Percentiles rank a stretch among this genome's conserved stretches.
phyloP scores from a whole-genome alignment of 1,140 invertebrate species.

The Gryon sp. region DNA sequence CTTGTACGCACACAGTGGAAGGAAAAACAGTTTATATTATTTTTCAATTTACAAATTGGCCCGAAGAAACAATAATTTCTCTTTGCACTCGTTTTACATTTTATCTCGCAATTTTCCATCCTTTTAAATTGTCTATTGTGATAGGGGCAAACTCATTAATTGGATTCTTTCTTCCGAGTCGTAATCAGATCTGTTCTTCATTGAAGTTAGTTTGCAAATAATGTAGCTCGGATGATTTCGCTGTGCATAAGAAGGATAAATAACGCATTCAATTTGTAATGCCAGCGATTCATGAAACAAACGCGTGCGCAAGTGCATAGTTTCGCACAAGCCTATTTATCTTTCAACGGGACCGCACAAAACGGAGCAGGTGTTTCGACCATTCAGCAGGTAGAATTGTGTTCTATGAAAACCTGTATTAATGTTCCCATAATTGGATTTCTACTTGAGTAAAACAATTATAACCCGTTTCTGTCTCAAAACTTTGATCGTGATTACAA shows the following conservation, averaged over 20 bases:
- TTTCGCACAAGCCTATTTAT: conserved; percentile 61
- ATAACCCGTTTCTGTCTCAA: conserved; percentile 9
- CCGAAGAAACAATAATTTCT: conserved; percentile 34
- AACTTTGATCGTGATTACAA: no score
- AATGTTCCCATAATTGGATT: conserved; percentile 75
- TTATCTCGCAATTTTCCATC: conserved; percentile 29
- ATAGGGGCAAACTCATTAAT: conserved; percentile 13
- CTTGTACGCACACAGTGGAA: background rate
- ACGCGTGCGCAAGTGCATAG: conserved; percentile 35
- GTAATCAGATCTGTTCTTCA: conserved; percentile 14
- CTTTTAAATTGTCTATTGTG: conserved; percentile 15
- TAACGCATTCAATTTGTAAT: conserved; percentile 67
- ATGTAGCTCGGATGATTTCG: no score
- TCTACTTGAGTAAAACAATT: conserved; percentile 61
- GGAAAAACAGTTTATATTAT: conserved; percentile 44
- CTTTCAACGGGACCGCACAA: conserved; percentile 53
- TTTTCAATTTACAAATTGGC: conserved; percentile 48
- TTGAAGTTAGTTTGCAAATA: conserved; percentile 7
- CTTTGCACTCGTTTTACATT: conserved; percentile 15
- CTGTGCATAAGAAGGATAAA: no score
- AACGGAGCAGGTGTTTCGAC: conserved; percentile 52
- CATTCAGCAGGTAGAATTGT: conserved; percentile 67
- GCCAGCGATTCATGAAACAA: conserved; percentile 52
- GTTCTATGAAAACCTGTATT: conserved; percentile 67
- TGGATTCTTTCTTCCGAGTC: conserved; percentile 12